Evolutionary conservation across 2,113 vertebrate genomes (phyloP).

Genomic region (Tachuris rubrigastra): DNA sequence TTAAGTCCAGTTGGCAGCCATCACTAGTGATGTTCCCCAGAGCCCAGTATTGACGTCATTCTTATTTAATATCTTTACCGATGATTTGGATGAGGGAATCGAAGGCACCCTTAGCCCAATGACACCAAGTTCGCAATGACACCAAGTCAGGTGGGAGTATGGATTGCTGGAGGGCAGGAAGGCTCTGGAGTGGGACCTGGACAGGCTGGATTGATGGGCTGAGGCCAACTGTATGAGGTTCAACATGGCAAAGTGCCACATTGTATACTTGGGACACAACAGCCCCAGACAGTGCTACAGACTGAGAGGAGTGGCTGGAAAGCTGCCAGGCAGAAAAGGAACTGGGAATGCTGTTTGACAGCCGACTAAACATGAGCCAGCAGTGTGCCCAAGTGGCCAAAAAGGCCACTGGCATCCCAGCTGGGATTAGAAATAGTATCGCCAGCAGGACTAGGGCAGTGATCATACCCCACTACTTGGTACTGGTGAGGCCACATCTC

Average conservation of each 20-base stretch:
- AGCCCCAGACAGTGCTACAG: neutral
- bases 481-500: neutral
- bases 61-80: neutral
- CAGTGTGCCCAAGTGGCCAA: neutral
- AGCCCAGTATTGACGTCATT: neutral
- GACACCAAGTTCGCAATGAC: neutral
- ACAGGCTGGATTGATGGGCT: neutral
- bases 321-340: neutral
- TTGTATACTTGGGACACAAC: neutral
- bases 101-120: neutral
- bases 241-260: neutral
- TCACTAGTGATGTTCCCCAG: neutral
- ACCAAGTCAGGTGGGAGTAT: neutral
- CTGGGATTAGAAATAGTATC: neutral
- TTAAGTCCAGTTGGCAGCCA: neutral
- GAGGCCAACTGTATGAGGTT: neutral
- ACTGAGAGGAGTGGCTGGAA: neutral
- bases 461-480: fast-evolving
- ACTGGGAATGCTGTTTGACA: neutral
- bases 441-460: neutral
- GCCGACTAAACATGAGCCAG: neutral
- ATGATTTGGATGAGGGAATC: neutral
- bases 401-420: neutral
- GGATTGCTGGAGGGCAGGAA: neutral
- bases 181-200: neutral